phyloP scores from a whole-genome alignment of 2,797 vertebrate genomes.

The Cyprinella venusta region DNA sequence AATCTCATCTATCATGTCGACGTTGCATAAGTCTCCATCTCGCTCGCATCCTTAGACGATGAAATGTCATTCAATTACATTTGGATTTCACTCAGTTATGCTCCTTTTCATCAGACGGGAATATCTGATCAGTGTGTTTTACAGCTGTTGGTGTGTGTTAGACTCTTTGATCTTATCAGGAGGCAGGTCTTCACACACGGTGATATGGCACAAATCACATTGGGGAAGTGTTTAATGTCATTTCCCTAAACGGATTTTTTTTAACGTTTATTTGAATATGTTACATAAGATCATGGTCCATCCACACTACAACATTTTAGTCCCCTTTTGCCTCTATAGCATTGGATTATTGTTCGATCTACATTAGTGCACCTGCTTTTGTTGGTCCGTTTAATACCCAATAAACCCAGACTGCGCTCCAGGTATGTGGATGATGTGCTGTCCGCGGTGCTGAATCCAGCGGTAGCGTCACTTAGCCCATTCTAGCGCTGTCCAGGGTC shows the following conservation, averaged over 20 bases:
- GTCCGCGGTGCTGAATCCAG: slow-evolving; percentile 35
- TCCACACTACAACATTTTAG: too few relatives aligned
- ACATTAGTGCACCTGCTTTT: not conserved
- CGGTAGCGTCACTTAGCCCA: not conserved
- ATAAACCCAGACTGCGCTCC: not conserved
- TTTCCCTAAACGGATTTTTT: not conserved
- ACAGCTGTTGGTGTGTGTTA: not conserved
- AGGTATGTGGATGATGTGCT: not conserved
- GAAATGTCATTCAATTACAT: not conserved
- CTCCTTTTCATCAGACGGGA: not conserved
- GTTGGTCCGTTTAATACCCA: not conserved
- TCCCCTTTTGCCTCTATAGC: not conserved
- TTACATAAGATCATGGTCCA: too few relatives aligned
- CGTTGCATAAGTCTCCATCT: slow-evolving; percentile 5
- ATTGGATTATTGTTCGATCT: not conserved
- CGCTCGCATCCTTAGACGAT: not conserved
- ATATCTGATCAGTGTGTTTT: slow-evolving; percentile 4
- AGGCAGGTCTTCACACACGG: slow-evolving; percentile 7
- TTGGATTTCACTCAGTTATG: not conserved
- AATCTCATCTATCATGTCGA: slow-evolving; percentile 12
- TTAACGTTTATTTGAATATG: too few relatives aligned
- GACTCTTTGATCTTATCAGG: slow-evolving; percentile 20
- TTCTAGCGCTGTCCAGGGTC: slow-evolving; percentile 49
- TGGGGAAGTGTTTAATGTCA: slow-evolving; percentile 2
- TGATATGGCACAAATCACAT: slow-evolving; percentile 40